Evolutionary conservation across 1,140 invertebrate species (phyloP).

Genomic region (Thalassaphorura encarpata): DNA sequence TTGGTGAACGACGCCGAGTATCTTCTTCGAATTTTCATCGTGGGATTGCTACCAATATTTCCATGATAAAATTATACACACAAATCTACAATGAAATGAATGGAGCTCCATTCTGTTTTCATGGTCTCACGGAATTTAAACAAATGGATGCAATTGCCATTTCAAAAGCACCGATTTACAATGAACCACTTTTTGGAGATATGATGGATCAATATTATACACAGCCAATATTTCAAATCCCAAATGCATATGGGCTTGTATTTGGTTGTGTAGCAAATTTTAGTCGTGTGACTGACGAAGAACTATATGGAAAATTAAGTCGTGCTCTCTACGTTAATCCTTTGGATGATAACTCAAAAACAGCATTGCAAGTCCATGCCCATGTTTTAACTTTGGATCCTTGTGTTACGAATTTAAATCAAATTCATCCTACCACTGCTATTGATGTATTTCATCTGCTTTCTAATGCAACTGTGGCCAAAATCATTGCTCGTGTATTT

Average conservation of each 20-base stretch:
- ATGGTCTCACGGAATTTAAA: neutral
- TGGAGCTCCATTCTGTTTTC: conserved; percentile 1
- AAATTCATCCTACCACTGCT: no score
- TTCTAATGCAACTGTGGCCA: no score
- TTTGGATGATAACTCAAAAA: neutral
- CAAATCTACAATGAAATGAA: neutral
- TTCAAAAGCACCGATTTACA: conserved; percentile 12
- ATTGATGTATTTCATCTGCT: no score
- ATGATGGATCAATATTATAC: neutral
- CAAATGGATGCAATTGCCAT: conserved; percentile 2
- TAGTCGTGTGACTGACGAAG: neutral
- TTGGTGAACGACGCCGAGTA: neutral
- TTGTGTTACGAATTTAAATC: no score
- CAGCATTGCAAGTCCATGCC: neutral
- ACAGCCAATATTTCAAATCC: neutral
- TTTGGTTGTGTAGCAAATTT: conserved; percentile 15
- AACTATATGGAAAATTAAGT: neutral
- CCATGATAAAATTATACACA: neutral
- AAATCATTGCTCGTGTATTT: no score
- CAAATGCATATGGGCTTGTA: neutral
- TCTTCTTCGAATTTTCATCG: no score
- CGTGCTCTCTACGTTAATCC: conserved; percentile 5
- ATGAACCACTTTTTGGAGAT: conserved; percentile 6
- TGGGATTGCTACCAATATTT: neutral
- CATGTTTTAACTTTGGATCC: neutral